Percentiles rank a stretch among this genome's conserved stretches.
Evolutionary conservation across 2,797 vertebrate species (phyloP).

Genomic region (Novumbra hubbsi): DNA sequence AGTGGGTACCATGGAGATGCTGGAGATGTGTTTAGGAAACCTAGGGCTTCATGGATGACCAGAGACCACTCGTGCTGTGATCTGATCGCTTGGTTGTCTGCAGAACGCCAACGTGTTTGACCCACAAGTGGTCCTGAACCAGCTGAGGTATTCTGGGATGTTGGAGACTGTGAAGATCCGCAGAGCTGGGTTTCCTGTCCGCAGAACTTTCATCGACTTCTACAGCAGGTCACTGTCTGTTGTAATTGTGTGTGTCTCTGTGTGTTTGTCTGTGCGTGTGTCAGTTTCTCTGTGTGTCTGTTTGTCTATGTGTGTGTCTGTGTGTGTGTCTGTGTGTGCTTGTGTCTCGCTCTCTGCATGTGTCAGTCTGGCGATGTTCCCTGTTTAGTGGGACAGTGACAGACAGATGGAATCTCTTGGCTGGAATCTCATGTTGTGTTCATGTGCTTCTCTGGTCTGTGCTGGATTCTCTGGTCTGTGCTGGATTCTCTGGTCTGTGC

Average conservation of each 20-base stretch:
- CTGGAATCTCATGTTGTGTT: too few relatives aligned
- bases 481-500: too few relatives aligned
- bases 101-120: slow-evolving; percentile 67
- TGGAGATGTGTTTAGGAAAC: neutral
- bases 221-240: slow-evolving; percentile 65
- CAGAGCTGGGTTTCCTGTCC: slow-evolving; percentile 77
- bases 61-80: neutral
- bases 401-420: too few relatives aligned
- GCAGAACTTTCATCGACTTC: slow-evolving; percentile 76
- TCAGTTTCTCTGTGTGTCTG: neutral
- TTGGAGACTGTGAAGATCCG: slow-evolving; percentile 81
- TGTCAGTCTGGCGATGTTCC: neutral
- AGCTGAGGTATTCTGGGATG: slow-evolving; percentile 80
- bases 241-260: neutral
- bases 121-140: slow-evolving; percentile 76
- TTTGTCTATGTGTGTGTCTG: neutral
- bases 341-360: neutral
- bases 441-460: too few relatives aligned
- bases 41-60: neutral
- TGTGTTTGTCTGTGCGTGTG: neutral
- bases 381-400: too few relatives aligned
- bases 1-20: too few relatives aligned
- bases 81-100: slow-evolving; percentile 1
- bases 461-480: too few relatives aligned
- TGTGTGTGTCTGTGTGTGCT: neutral